Percentiles rank a stretch among this genome's conserved stretches.
Conservation (phyloP, 2,113 vertebrate species). For the Spea bombifrons region DNA sequence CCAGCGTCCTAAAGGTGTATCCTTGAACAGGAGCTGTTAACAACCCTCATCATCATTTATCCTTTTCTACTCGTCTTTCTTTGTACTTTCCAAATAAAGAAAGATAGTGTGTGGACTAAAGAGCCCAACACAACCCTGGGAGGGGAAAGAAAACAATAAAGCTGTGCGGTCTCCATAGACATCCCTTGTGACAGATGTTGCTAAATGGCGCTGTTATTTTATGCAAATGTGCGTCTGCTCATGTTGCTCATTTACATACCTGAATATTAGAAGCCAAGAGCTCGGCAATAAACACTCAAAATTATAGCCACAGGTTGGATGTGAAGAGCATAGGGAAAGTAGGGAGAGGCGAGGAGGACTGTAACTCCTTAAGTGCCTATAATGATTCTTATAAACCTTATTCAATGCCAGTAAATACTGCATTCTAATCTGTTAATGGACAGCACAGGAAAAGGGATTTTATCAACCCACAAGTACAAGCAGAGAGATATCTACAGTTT, state of each 20-base stretch:
- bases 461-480: slow-evolving; percentile 6
- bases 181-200: slow-evolving; percentile 46
- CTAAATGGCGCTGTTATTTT: slow-evolving; percentile 44
- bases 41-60: no score
- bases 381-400: slow-evolving; percentile 25
- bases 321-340: slow-evolving; percentile 1
- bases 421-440: slow-evolving; percentile 35
- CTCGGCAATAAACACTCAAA: slow-evolving; percentile 37
- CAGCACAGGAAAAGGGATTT: slow-evolving; percentile 3
- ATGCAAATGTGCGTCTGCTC: slow-evolving; percentile 48
- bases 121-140: slow-evolving; percentile 20
- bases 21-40: no score
- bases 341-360: background rate
- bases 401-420: slow-evolving; percentile 16
- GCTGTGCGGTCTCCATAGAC: slow-evolving; percentile 42
- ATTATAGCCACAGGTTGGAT: slow-evolving; percentile 39
- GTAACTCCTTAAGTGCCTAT: slow-evolving; percentile 35
- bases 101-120: slow-evolving; percentile 13
- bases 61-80: no score
- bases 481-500: background rate
- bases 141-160: slow-evolving; percentile 36
- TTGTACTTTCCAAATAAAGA: no score
- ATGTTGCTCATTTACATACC: slow-evolving; percentile 43
- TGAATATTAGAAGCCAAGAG: slow-evolving; percentile 39
- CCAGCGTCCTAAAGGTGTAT: no score